These are phyloP conservation scores for Rhogogaster chlorosoma DNA, from an alignment of 2,888 invertebrate species.

Conservation along the genomic window DNA sequence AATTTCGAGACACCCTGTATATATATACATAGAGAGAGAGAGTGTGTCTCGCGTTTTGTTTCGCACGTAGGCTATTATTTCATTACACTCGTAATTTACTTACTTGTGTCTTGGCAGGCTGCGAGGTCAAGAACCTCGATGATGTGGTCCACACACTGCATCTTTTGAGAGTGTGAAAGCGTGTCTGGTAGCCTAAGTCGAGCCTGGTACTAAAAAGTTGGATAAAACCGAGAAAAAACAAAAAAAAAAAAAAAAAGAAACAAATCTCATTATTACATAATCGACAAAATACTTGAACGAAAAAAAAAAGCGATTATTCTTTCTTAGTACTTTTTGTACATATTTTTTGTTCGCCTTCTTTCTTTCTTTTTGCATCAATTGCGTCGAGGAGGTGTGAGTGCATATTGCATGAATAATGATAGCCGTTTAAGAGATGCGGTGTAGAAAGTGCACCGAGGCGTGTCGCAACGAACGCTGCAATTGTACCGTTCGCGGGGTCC, in stretches of 20 bases:
- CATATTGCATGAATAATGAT: slow-evolving; percentile 16
- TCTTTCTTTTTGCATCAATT: slow-evolving; percentile 23
- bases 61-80: slow-evolving; percentile 56
- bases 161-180: slow-evolving; percentile 85
- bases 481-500: slow-evolving; percentile 50
- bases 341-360: slow-evolving; percentile 36
- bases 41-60: neutral
- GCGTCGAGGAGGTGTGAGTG: neutral
- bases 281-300: neutral
- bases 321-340: neutral
- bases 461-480: slow-evolving; percentile 47
- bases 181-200: slow-evolving; percentile 85
- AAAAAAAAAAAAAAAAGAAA: slow-evolving; percentile 34
- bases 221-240: slow-evolving; percentile 51
- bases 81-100: slow-evolving; percentile 67
- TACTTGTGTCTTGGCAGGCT: slow-evolving; percentile 88
- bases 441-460: slow-evolving; percentile 50
- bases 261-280: slow-evolving; percentile 1
- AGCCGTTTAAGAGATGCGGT: slow-evolving; percentile 37
- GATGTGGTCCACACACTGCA: slow-evolving; percentile 88
- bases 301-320: neutral
- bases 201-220: slow-evolving; percentile 80
- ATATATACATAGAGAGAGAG: too few species aligned
- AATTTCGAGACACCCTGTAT: too few species aligned
- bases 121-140: slow-evolving; percentile 87